A percentile compares a stretch with the other conserved stretches of the same genome.
These are phyloP conservation scores for Xanthorhoe designata DNA, from an alignment of 2,888 invertebrate species.

Conservation along the genomic window DNA sequence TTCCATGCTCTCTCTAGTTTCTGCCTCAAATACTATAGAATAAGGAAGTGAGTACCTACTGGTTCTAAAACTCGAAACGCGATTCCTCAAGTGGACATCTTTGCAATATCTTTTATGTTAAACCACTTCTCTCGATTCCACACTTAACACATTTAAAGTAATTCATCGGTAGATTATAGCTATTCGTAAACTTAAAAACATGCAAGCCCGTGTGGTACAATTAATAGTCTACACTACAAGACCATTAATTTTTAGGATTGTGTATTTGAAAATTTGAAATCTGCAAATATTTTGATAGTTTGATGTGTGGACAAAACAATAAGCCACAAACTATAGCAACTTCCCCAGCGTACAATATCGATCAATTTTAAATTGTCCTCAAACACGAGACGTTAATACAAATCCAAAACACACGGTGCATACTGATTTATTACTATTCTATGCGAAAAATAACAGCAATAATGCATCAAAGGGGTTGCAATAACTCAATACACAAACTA, in stretches of 20 bases:
- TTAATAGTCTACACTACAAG: too few relatives aligned
- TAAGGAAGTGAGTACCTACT: not conserved
- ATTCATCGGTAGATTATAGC: too few relatives aligned
- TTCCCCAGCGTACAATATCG: not conserved
- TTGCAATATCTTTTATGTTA: not conserved
- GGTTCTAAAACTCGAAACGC: not conserved
- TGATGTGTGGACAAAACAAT: not conserved
- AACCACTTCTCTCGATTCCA: too few relatives aligned
- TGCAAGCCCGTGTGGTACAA: too few relatives aligned
- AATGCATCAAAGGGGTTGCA: conserved; percentile 35
- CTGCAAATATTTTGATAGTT: not conserved
- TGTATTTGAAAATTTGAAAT: too few relatives aligned
- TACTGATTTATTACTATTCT: conserved; percentile 32
- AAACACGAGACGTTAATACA: conserved; percentile 27
- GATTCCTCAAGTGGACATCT: not conserved
- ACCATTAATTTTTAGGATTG: too few relatives aligned
- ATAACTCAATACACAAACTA: conserved; percentile 46
- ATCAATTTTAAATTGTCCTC: conserved; percentile 16
- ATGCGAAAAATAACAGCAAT: conserved; percentile 29
- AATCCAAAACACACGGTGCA: conserved; percentile 29
- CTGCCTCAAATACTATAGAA: not conserved
- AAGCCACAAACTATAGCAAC: not conserved
- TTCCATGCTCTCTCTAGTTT: conserved; percentile 20
- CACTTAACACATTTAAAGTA: too few relatives aligned
- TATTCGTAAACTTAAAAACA: too few relatives aligned